A percentile compares a stretch with the other conserved stretches of the same genome.
These are phyloP conservation scores for Drosophila testacea DNA, from an alignment of 2,888 invertebrate species.

Conservation along the genomic window DNA sequence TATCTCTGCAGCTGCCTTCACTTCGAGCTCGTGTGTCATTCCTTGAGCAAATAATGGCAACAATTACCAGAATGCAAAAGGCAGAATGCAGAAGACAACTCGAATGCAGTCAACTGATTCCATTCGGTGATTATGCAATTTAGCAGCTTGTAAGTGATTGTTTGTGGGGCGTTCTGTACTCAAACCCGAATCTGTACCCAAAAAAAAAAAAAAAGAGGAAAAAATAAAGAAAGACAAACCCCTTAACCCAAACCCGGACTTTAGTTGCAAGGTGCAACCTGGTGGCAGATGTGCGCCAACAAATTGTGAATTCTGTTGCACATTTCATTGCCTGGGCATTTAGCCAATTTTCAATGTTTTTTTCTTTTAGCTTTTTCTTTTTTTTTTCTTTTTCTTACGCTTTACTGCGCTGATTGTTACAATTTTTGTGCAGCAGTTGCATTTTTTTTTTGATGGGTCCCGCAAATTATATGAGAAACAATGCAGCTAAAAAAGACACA, in stretches of 20 bases:
- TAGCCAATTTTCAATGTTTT: conserved; percentile 50
- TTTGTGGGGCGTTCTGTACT: conserved; percentile 77
- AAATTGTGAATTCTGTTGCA: conserved; percentile 72
- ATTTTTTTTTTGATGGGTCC: conserved; percentile 24
- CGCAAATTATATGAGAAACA: conserved; percentile 57
- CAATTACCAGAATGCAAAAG: conserved; percentile 64
- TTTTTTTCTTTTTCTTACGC: conserved; percentile 22
- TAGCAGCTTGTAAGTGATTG: conserved; percentile 80
- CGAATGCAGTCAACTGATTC: conserved; percentile 59
- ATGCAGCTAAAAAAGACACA: neutral
- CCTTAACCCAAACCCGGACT: conserved; percentile 16
- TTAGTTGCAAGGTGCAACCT: conserved; percentile 70
- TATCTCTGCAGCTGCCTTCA: conserved; percentile 71
- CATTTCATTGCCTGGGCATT: conserved; percentile 63
- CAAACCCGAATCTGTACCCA: conserved; percentile 13
- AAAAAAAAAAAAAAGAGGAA: neutral
- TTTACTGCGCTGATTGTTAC: conserved; percentile 73
- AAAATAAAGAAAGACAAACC: neutral
- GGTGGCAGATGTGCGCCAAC: conserved; percentile 67
- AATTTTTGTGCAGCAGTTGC: conserved; percentile 74
- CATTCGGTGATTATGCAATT: conserved; percentile 77
- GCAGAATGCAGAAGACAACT: conserved; percentile 16
- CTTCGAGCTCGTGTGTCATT: conserved; percentile 55
- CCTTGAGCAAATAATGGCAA: conserved; percentile 78
- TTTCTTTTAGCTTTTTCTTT: conserved; percentile 36